phyloP scores from a whole-genome alignment of 2,888 invertebrate genomes.

The Oxycera nigricornis region DNA sequence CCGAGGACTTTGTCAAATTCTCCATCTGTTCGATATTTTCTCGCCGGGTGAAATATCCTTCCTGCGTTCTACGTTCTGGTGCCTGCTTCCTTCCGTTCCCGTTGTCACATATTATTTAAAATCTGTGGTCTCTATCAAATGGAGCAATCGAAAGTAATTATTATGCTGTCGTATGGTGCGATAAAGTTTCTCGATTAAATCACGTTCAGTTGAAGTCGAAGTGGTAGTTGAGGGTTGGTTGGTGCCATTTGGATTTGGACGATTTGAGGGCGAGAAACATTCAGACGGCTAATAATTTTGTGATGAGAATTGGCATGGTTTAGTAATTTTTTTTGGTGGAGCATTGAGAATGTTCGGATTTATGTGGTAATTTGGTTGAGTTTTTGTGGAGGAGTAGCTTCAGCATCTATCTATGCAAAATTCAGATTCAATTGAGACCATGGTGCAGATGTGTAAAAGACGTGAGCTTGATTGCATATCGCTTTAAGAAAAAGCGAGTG shows the following conservation, averaged over 20 bases:
- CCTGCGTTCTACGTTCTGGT: no score
- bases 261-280: not conserved
- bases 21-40: conserved; percentile 10
- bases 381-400: no score
- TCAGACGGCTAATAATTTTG: conserved; percentile 8
- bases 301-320: not conserved
- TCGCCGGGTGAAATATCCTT: not conserved
- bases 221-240: not conserved
- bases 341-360: no score
- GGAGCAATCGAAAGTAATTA: conserved; percentile 29
- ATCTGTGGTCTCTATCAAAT: conserved; percentile 27
- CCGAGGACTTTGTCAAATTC: not conserved
- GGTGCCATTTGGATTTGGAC: not conserved
- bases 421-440: no score
- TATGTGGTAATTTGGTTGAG: no score
- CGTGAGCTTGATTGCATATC: no score
- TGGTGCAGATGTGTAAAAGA: no score
- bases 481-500: no score
- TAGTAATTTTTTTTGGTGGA: no score
- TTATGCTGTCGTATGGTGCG: conserved; percentile 20
- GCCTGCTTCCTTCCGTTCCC: not conserved
- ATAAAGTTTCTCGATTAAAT: conserved; percentile 14
- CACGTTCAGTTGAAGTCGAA: not conserved
- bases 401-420: no score
- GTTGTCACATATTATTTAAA: not conserved